Evolutionary conservation across 2,888 invertebrate genomes (phyloP), one percentile per base, ranked within the genome.

Genomic region (Epinotia demarniana): DNA sequence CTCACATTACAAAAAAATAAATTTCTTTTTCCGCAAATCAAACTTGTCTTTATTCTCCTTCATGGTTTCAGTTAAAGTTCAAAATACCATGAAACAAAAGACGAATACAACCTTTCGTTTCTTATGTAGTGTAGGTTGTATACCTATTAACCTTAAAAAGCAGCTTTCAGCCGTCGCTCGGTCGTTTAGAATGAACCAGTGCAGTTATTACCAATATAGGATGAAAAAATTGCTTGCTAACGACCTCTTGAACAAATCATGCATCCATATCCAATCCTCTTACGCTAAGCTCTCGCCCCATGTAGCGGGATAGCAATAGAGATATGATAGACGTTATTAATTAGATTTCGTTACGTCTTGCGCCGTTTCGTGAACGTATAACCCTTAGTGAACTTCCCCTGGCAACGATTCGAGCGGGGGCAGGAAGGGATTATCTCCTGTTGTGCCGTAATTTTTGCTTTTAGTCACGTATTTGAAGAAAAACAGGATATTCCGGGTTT

Each of bases 281-380:
- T 93, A 92, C 86, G 84, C 79, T 91, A 90, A 92, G 90, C 90
- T 86, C 86, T 62, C 83, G 86, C 84, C 83, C 81, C 79, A 80
- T 86, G 83, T 84, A 87, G 90, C 89, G 90, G 90, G 89, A 89
- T 83, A 86, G 91, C 90, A 91, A 93, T 92, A 87, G 90, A 92
- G 92, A 93, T 93, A 93, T 93, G 91, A 93, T 92, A 92, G 90
- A 92, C 89, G 90, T 92, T 92, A 94, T 94, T 94, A 93, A 94
- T 93, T 93, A 92, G 90, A 91, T 90, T 90, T 91, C 93, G 87
- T 92, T 92, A 91, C 90, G 86, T 92, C 91, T 92, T 92, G 88
- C 90, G 90, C 90, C 89, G 81, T 92, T 91, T 91, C 92, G 92
- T 91, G 86, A 90, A 89, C 86, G 85, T 86, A 84, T 85, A 83